phyloP scores from a whole-genome alignment of 2,888 invertebrate genomes.

The Punctoribates punctum region DNA sequence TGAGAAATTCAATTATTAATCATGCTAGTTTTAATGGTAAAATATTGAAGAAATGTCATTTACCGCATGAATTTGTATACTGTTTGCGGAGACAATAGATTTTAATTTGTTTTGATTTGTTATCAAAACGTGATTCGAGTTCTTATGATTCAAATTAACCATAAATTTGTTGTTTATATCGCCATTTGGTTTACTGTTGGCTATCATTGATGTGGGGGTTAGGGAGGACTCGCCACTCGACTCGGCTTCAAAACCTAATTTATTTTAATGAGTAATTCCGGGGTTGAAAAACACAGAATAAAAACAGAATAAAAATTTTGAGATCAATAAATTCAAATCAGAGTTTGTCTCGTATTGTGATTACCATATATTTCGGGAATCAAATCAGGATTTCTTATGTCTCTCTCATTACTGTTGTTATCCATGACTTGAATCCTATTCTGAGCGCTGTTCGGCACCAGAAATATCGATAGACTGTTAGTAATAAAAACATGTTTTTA shows the following conservation, averaged over 20 bases:
- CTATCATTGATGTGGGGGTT: neutral
- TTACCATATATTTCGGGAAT: slow-evolving; percentile 29
- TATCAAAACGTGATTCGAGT: neutral
- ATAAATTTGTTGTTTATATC: neutral
- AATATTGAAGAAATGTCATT: neutral
- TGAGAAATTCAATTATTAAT: neutral
- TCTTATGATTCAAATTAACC: neutral
- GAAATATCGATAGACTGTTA: neutral
- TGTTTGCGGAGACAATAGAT: neutral
- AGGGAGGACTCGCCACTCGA: neutral
- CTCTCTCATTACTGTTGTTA: neutral
- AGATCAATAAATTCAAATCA: neutral
- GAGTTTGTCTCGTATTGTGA: neutral
- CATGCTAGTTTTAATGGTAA: neutral
- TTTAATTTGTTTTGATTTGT: neutral
- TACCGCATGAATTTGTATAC: slow-evolving; percentile 7
- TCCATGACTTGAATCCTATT: neutral
- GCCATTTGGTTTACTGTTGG: neutral
- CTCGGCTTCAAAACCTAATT: neutral
- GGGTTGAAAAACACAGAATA: too few species aligned
- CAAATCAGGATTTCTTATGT: slow-evolving; percentile 29
- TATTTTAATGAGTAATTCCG: neutral
- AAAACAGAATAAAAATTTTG: neutral
- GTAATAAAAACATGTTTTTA: neutral
- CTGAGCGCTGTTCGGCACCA: slow-evolving; percentile 11